A percentile compares a stretch with the other conserved stretches of the same genome.
Evolutionary conservation across 2,888 invertebrate genomes (phyloP).

Genomic region (Clunio marinus): DNA sequence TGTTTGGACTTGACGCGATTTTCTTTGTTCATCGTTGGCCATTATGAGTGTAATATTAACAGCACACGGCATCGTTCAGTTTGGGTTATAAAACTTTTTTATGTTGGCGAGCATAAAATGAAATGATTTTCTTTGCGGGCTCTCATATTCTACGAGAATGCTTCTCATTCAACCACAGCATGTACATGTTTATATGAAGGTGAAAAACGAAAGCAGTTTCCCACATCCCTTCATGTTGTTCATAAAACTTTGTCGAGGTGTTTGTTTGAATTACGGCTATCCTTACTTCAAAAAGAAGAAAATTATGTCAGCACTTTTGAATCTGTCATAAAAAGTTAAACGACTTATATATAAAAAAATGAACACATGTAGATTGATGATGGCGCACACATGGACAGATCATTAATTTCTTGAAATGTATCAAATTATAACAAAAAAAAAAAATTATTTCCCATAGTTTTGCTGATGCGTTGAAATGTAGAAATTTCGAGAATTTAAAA

Average conservation of each 20-base stretch:
- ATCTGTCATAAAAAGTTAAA: background rate
- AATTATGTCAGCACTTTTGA: background rate
- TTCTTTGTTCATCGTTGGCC: background rate
- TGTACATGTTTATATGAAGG: too few relatives aligned
- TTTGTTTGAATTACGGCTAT: background rate
- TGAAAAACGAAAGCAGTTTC: background rate
- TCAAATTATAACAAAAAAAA: too few relatives aligned
- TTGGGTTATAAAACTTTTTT: conserved; percentile 27
- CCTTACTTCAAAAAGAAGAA: background rate
- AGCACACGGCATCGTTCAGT: background rate
- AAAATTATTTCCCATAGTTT: too few relatives aligned
- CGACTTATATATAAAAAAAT: too few relatives aligned
- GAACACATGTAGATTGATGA: conserved; percentile 16
- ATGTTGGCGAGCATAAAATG: conserved; percentile 22
- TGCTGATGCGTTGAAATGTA: background rate
- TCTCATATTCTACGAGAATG: too few relatives aligned
- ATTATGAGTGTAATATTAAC: background rate
- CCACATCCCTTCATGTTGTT: too few relatives aligned
- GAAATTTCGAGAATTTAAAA: background rate
- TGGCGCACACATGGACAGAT: conserved; percentile 4
- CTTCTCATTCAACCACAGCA: background rate
- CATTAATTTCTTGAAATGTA: conserved; percentile 7
- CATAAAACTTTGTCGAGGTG: background rate
- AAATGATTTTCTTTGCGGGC: conserved; percentile 23
- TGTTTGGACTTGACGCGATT: too few relatives aligned